Conservation (phyloP, 2,797 vertebrate species). For the Naso thynnoides region DNA sequence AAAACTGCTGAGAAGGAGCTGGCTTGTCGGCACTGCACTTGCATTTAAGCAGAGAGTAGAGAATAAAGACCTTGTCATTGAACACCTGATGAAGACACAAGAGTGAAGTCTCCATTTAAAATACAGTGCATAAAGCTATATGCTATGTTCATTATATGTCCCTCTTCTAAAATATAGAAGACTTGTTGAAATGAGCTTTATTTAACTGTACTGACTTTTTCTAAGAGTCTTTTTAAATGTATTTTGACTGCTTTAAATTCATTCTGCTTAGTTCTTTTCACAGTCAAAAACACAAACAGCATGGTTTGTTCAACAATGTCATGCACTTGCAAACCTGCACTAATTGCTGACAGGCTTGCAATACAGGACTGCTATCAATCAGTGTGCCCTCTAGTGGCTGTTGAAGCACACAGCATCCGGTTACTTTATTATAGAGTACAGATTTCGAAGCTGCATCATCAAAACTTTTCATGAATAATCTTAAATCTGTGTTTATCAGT, state of each 20-base stretch:
- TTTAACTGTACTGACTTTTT: slow-evolving; percentile 1
- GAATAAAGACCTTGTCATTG: slow-evolving; percentile 32
- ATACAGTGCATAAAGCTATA: neutral
- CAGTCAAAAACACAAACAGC: slow-evolving; percentile 24
- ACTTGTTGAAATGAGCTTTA: slow-evolving; percentile 1
- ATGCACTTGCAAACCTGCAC: slow-evolving; percentile 30
- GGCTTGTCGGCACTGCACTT: slow-evolving; percentile 48
- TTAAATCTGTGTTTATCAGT: slow-evolving; percentile 4
- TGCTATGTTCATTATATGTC: neutral
- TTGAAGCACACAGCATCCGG: slow-evolving; percentile 2
- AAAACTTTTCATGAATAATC: slow-evolving; percentile 23
- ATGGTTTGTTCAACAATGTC: slow-evolving; percentile 27
- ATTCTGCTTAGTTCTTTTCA: slow-evolving; percentile 13
- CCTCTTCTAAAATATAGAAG: neutral
- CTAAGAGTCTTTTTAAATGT: neutral
- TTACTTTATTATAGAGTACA: neutral
- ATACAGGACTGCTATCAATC: slow-evolving; percentile 22
- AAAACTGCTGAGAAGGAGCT: slow-evolving; percentile 53
- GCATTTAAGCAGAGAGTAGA: slow-evolving; percentile 29
- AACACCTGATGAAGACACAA: slow-evolving; percentile 10
- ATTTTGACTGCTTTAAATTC: slow-evolving; percentile 1
- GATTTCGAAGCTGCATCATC: slow-evolving; percentile 5
- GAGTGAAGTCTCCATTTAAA: slow-evolving; percentile 17
- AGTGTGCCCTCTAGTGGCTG: slow-evolving; percentile 27
- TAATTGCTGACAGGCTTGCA: slow-evolving; percentile 27